A percentile compares a stretch with the other conserved stretches of the same genome.
Conservation (phyloP, 1,140 invertebrate genomes). For the Acromyrmex heyeri region DNA sequence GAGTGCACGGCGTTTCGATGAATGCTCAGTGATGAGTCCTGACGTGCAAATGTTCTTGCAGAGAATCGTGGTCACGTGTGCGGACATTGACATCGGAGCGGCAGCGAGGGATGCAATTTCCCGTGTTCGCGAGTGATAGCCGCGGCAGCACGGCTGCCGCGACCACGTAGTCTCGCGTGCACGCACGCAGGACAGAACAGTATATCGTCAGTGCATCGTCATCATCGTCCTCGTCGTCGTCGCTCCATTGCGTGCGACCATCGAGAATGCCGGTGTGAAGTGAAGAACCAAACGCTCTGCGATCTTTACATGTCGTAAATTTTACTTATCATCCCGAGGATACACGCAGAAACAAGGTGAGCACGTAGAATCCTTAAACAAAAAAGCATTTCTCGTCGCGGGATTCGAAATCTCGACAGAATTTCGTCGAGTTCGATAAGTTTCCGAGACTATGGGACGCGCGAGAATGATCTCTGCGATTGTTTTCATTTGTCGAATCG, state of each 20-base stretch:
- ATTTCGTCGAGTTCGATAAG: conserved; percentile 27
- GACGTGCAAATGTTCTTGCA: conserved; percentile 42
- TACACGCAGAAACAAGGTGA: conserved; percentile 39
- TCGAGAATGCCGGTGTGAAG: conserved; percentile 35
- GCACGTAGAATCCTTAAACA: neutral
- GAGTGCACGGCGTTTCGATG: neutral
- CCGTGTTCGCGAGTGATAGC: conserved; percentile 48
- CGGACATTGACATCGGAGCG: conserved; percentile 31
- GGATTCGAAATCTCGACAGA: conserved; percentile 3
- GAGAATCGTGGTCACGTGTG: conserved; percentile 22
- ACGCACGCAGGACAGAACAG: conserved; percentile 35
- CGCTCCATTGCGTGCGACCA: neutral
- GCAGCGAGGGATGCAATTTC: conserved; percentile 50
- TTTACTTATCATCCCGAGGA: conserved; percentile 29
- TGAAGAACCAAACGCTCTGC: conserved; percentile 1
- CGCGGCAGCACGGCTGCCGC: conserved; percentile 33
- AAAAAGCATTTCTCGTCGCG: neutral
- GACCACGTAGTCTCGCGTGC: conserved; percentile 37
- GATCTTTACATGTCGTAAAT: conserved; percentile 40
- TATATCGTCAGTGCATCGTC: conserved; percentile 35
- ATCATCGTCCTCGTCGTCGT: neutral
- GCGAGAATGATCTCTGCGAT: neutral
- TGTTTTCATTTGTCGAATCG: neutral
- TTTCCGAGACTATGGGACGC: neutral
- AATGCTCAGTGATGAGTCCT: neutral